phyloP scores from a whole-genome alignment of 2,113 vertebrate species.

The Brienomyrus longianalis region DNA sequence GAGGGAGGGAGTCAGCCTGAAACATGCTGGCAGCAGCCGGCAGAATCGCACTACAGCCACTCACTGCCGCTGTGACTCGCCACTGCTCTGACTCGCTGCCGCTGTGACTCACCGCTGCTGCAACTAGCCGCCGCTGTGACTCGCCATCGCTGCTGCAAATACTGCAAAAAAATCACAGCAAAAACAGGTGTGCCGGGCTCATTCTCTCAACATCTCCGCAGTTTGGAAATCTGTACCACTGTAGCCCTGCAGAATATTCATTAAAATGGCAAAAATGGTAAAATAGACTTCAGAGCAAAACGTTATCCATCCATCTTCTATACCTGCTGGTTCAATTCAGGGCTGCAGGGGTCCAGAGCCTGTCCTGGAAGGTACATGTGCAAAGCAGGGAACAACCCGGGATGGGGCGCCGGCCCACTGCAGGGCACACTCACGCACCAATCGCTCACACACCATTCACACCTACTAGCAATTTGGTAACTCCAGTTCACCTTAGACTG shows the following conservation, averaged over 20 bases:
- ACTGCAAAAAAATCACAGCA: neutral
- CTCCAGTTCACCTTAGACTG: neutral
- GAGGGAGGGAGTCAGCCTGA: neutral
- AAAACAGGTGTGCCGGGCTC: neutral
- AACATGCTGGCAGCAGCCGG: neutral
- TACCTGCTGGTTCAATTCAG: too few species aligned
- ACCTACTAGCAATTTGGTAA: neutral
- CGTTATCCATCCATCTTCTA: too few species aligned
- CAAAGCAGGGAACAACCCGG: too few species aligned
- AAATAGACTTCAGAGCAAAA: too few species aligned
- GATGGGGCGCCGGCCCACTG: too few species aligned
- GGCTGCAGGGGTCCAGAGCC: too few species aligned
- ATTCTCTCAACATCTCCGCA: neutral
- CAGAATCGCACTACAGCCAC: neutral
- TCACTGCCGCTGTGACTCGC: neutral
- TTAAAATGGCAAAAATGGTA: too few species aligned
- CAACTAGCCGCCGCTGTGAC: neutral
- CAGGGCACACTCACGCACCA: too few species aligned
- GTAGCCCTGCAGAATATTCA: too few species aligned
- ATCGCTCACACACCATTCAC: neutral
- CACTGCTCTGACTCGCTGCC: neutral
- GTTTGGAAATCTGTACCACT: too few species aligned
- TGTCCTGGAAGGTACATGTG: too few species aligned
- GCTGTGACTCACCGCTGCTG: neutral
- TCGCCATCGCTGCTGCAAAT: neutral